These are phyloP conservation scores for Plectrocnemia conspersa DNA, from an alignment of 1,140 invertebrate genomes.

Conservation along the genomic window DNA sequence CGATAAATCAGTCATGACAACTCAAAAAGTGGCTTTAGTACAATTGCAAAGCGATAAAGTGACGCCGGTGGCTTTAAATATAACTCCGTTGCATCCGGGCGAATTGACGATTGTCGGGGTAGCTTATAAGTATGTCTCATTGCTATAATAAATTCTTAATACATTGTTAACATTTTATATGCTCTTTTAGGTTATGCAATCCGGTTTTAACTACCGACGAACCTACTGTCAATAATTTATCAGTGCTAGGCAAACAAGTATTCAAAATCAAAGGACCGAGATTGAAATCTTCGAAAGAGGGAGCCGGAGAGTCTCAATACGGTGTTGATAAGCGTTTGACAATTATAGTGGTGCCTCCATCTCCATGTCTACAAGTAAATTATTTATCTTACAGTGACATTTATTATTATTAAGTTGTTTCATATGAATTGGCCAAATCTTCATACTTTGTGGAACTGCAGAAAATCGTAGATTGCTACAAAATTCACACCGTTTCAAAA, in stretches of 20 bases:
- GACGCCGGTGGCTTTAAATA: slow-evolving; percentile 41
- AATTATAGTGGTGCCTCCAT: slow-evolving; percentile 61
- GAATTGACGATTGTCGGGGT: slow-evolving; percentile 42
- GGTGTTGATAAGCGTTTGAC: slow-evolving; percentile 57
- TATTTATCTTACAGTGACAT: slow-evolving; percentile 45
- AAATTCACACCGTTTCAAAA: background rate
- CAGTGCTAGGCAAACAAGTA: slow-evolving; percentile 59
- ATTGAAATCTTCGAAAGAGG: slow-evolving; percentile 47
- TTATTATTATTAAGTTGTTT: slow-evolving; percentile 44
- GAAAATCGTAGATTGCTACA: background rate
- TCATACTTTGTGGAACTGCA: too few relatives aligned
- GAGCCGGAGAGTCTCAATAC: slow-evolving; percentile 44
- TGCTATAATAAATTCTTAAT: slow-evolving; percentile 40
- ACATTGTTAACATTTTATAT: slow-evolving; percentile 41
- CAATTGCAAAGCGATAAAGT: slow-evolving; percentile 43
- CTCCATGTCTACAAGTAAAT: slow-evolving; percentile 71
- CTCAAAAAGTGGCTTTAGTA: slow-evolving; percentile 43
- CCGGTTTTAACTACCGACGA: slow-evolving; percentile 38
- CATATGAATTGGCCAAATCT: too few relatives aligned
- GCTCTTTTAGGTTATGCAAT: slow-evolving; percentile 41
- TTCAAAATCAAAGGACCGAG: slow-evolving; percentile 53
- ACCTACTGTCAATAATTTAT: slow-evolving; percentile 38
- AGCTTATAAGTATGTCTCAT: slow-evolving; percentile 45
- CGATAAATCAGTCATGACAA: slow-evolving; percentile 43
- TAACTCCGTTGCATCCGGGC: slow-evolving; percentile 46